Percentiles rank a stretch among this genome's conserved stretches.
Conservation (phyloP, 1,140 invertebrate species). For the Vollenhovia emeryi region DNA sequence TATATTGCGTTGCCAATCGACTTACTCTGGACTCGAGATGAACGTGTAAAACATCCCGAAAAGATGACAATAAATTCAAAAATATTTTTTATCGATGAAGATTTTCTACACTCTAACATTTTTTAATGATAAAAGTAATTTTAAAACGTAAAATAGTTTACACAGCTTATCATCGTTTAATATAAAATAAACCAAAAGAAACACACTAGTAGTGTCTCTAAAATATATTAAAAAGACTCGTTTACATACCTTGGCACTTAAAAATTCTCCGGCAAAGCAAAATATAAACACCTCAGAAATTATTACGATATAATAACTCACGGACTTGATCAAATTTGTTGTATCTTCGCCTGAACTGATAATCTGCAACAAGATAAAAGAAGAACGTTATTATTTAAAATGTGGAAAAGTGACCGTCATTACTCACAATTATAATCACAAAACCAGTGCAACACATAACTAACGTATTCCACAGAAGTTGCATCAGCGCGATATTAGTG, state of each 20-base stretch:
- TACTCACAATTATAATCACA: conserved; percentile 60
- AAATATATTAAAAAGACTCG: background rate
- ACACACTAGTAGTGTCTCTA: background rate
- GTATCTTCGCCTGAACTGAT: background rate
- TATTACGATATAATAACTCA: conserved; percentile 53
- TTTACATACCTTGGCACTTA: conserved; percentile 55
- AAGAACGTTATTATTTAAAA: background rate
- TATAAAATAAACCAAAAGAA: background rate
- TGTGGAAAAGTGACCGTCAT: background rate
- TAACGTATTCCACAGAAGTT: conserved; percentile 63
- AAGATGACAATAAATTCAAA: background rate
- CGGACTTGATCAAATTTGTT: conserved; percentile 18
- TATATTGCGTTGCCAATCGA: conserved; percentile 50
- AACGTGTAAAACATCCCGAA: background rate
- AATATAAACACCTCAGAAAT: conserved; percentile 60
- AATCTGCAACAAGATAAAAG: background rate
- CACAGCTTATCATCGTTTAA: background rate
- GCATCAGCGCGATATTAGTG: conserved; percentile 51
- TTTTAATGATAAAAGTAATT: background rate
- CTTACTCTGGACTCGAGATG: conserved; percentile 36
- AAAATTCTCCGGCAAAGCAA: conserved; percentile 64
- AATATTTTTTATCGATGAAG: background rate
- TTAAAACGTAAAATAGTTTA: background rate
- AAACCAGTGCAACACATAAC: conserved; percentile 63
- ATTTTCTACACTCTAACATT: background rate